A percentile compares a stretch with the other conserved stretches of the same genome.
phyloP scores from a whole-genome alignment of 1,140 invertebrate genomes.

The Lerema accius region DNA sequence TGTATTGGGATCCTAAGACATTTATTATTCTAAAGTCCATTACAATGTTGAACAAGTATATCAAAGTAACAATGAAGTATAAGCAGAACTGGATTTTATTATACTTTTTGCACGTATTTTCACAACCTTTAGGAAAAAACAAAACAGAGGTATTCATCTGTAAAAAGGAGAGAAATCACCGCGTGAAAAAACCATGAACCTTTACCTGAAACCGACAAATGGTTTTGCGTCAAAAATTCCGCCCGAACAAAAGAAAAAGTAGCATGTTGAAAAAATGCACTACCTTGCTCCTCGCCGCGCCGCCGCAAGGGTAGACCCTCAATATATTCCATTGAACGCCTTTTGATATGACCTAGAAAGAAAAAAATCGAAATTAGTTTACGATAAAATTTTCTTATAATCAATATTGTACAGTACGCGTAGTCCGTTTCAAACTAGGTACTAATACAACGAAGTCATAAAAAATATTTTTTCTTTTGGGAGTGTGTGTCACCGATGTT shows the following conservation, averaged over 20 bases:
- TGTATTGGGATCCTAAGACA: too few species aligned
- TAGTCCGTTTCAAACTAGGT: too few species aligned
- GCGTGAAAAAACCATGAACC: slow-evolving; percentile 24
- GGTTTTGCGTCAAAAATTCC: slow-evolving; percentile 29
- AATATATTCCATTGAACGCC: not conserved
- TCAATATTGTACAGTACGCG: too few species aligned
- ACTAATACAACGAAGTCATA: too few species aligned
- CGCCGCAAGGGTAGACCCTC: not conserved
- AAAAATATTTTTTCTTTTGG: too few species aligned
- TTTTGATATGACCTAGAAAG: not conserved
- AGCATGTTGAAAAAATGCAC: slow-evolving; percentile 1
- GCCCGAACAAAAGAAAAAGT: slow-evolving; percentile 23
- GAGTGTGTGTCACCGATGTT: too few species aligned
- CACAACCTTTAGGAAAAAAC: not conserved
- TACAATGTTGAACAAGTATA: too few species aligned
- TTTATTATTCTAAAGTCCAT: too few species aligned
- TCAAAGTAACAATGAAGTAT: too few species aligned
- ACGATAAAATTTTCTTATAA: too few species aligned
- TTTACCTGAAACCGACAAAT: slow-evolving; percentile 28
- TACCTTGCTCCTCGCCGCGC: not conserved
- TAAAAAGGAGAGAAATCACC: slow-evolving; percentile 19
- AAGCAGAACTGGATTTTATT: too few species aligned
- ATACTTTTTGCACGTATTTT: not conserved
- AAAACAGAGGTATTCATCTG: slow-evolving; percentile 6
- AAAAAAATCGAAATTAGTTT: too few species aligned